These are phyloP conservation scores for Bucco capensis DNA, from an alignment of 2,113 vertebrate species.

Conservation along the genomic window DNA sequence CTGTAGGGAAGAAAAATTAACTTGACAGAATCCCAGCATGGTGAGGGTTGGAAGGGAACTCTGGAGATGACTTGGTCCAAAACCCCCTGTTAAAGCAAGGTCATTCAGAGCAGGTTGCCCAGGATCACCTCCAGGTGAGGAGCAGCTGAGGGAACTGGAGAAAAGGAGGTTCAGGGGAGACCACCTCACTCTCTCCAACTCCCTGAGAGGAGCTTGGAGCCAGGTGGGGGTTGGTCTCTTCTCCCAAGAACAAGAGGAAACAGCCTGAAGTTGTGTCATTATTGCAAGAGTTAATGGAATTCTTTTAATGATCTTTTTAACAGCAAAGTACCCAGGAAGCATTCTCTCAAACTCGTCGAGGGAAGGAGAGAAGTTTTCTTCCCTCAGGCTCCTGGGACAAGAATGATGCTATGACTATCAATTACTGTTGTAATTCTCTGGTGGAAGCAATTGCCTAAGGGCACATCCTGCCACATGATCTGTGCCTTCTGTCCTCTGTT, in stretches of 20 bases:
- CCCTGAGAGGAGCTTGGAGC: too few relatives aligned
- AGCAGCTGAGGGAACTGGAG: too few relatives aligned
- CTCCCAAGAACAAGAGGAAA: too few relatives aligned
- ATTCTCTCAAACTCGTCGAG: background rate
- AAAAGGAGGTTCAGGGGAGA: too few relatives aligned
- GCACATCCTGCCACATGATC: background rate
- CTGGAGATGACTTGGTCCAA: too few relatives aligned
- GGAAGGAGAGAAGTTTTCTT: background rate
- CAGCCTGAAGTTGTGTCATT: too few relatives aligned
- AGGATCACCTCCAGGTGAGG: too few relatives aligned
- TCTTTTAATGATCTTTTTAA: background rate
- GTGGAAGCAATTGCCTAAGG: conserved; percentile 15
- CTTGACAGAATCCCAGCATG: background rate
- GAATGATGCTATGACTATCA: background rate
- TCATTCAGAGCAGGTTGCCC: too few relatives aligned
- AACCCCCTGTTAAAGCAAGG: too few relatives aligned
- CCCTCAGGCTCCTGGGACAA: background rate
- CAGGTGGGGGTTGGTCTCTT: too few relatives aligned
- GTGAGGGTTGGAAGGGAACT: too few relatives aligned
- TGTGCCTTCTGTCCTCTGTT: background rate
- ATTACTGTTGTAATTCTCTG: background rate
- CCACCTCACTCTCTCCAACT: too few relatives aligned
- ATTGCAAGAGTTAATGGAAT: background rate
- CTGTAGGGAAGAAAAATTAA: background rate
- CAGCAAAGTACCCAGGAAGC: background rate